Evolutionary conservation across 2,797 vertebrate species (phyloP), one percentile per base, ranked within the genome.

Genomic region (Melanotaenia parkinsoni): DNA sequence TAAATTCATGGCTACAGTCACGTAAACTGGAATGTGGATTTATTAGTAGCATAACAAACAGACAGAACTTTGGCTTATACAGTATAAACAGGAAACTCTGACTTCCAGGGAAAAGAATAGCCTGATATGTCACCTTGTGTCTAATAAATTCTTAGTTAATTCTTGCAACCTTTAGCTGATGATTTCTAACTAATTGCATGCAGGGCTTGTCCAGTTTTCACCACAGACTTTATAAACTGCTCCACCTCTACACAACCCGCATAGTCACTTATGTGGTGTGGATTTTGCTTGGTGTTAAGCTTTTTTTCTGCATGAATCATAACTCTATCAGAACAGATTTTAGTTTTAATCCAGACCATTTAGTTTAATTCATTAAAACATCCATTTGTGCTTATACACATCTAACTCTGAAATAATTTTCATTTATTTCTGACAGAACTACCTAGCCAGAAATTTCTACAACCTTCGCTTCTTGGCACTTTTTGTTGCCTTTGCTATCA

Each of bases 401-500:
- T 60, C 22, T 11, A 53, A 61, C 3, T 4, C 24, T 20, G 5
- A 26, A 12, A 40, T 61, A 2, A 16, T 60, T 71, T 1, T 5
- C 0, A 22, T 47, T 6, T 30, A 10, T 65, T 67, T 85, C 94
- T 83, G 91, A 58, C 94, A 99, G 98, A 98, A 99, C 83, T 99
- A 96, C 90, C 93, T 99, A 88, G 98, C 98, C 80, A 95, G 98
- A 90, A 99, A 99, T 93, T 99, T 99, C 94, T 99, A 99, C 94
- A 99, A 98, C 86, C 95, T 99, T 81, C 95, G 98, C 66, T 97
- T 99, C 87, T 93, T 99, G 87, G 98, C 98, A 75, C 94, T 99
- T 66, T 99, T 99, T 81, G 97, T 99, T 66, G 97, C 98, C 63
- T 99, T 99, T 83, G 97, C 98, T 30, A 99, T 99, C 94, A 99